Conservation (phyloP, 2,113 vertebrate species). For the Mormyrus lacerda region DNA sequence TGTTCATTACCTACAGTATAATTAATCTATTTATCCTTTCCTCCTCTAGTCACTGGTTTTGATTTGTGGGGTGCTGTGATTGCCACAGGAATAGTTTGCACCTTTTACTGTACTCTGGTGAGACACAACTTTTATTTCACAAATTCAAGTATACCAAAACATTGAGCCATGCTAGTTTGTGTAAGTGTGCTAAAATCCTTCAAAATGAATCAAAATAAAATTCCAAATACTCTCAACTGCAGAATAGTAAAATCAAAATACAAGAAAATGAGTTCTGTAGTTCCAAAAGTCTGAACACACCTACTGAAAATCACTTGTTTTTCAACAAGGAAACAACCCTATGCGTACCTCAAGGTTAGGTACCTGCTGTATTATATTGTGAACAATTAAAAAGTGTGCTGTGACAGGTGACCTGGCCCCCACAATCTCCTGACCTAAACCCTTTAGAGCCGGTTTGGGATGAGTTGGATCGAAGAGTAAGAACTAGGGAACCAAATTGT, state of each 20-base stretch:
- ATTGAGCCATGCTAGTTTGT: not conserved
- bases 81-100: conserved; percentile 78
- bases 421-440: not conserved
- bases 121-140: not conserved
- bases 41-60: conserved; percentile 71
- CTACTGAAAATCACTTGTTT: not conserved
- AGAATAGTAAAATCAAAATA: not conserved
- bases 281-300: not conserved
- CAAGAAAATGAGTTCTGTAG: not conserved
- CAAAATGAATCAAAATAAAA: not conserved
- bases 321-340: not conserved
- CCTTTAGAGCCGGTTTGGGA: not conserved
- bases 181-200: not conserved
- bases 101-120: conserved; percentile 87
- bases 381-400: not conserved
- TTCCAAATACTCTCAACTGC: not conserved
- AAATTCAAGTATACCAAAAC: not conserved
- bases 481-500: not conserved
- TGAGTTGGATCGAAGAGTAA: not conserved
- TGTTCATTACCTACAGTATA: not conserved
- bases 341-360: not conserved
- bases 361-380: not conserved
- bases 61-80: conserved; percentile 79
- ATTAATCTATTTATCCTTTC: not conserved
- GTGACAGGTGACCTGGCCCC: not conserved